phyloP scores from a whole-genome alignment of 1,140 invertebrate species.

The Ruditapes philippinarum region DNA sequence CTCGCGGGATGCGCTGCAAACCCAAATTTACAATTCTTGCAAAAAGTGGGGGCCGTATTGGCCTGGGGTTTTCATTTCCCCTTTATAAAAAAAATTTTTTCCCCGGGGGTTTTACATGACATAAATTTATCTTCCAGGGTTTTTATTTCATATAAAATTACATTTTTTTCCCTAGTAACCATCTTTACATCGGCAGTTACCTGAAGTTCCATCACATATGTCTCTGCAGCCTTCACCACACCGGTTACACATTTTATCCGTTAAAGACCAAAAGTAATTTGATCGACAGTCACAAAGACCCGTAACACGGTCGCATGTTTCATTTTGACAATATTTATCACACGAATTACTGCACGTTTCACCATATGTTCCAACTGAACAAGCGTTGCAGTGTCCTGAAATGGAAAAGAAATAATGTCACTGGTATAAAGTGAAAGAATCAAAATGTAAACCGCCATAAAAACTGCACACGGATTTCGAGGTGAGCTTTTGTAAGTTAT shows the following conservation, averaged over 20 bases:
- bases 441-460: too few relatives aligned
- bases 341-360: not conserved
- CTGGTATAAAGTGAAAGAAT: too few relatives aligned
- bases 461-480: too few relatives aligned
- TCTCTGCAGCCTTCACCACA: not conserved
- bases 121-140: too few relatives aligned
- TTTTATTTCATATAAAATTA: too few relatives aligned
- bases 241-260: not conserved
- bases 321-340: not conserved
- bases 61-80: not conserved
- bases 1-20: not conserved
- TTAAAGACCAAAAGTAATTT: not conserved
- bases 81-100: not conserved
- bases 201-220: not conserved
- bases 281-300: not conserved
- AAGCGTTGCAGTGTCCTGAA: not conserved
- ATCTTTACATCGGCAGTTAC: not conserved
- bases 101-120: too few relatives aligned
- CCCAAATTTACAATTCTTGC: too few relatives aligned
- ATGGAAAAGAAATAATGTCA: not conserved
- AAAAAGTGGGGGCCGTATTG: constrained; percentile 29
- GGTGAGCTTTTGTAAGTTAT: too few relatives aligned
- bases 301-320: not conserved
- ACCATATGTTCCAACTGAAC: not conserved
- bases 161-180: constrained; percentile 37